Percentiles rank a stretch among this genome's conserved stretches.
Evolutionary conservation across 2,797 vertebrate genomes (phyloP).

Genomic region (Arrhamphus sclerolepis): DNA sequence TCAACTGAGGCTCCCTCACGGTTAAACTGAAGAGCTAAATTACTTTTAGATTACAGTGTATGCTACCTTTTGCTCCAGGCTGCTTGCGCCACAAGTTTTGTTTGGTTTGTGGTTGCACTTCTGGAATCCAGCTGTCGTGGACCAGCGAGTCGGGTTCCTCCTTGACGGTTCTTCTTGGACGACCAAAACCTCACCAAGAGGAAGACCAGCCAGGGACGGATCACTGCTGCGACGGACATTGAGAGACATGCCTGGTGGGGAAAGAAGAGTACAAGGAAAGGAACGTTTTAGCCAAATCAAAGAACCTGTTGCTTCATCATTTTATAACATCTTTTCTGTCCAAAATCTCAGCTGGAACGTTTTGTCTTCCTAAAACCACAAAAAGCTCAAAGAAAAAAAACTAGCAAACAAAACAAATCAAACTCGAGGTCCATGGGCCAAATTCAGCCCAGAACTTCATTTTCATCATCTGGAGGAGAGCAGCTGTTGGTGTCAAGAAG

Average conservation of each 20-base stretch:
- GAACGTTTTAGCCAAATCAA: constrained; percentile 11
- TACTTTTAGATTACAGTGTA: neutral
- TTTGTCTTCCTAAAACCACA: too few relatives aligned
- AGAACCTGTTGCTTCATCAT: constrained; percentile 12
- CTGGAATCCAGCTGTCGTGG: constrained; percentile 89
- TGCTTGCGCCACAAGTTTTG: constrained; percentile 70
- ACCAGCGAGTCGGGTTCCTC: constrained; percentile 92
- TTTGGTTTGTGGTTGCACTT: constrained; percentile 79
- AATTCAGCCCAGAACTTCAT: too few relatives aligned
- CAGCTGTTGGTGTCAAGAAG: too few relatives aligned
- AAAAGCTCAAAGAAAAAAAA: too few relatives aligned
- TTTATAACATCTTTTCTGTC: constrained; percentile 9
- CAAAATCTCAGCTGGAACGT: neutral
- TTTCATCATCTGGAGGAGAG: too few relatives aligned
- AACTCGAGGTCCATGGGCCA: too few relatives aligned
- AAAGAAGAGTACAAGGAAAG: neutral
- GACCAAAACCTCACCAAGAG: constrained; percentile 75
- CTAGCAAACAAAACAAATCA: too few relatives aligned
- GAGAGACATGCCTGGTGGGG: constrained; percentile 89
- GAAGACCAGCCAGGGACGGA: constrained; percentile 87
- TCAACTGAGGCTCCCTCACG: too few relatives aligned
- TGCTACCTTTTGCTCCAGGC: constrained; percentile 90
- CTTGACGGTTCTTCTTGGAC: constrained; percentile 89
- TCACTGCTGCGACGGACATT: constrained; percentile 96
- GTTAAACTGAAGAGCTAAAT: too few relatives aligned